Evolutionary conservation across 2,888 invertebrate genomes (phyloP).

Genomic region (Linnaemya tessellans): DNA sequence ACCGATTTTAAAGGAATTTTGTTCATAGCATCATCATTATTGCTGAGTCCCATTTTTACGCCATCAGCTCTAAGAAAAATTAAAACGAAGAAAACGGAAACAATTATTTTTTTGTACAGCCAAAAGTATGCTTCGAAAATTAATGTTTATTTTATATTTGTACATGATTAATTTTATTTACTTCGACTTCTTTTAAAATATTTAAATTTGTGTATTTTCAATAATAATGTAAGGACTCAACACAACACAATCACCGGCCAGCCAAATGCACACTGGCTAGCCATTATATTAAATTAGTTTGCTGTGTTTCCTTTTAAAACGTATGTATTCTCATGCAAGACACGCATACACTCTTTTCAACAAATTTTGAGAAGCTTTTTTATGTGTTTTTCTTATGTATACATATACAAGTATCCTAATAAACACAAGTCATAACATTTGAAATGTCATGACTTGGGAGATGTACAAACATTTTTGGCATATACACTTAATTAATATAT

Average conservation of each 20-base stretch:
- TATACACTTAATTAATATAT: no score
- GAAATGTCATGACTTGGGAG: not conserved
- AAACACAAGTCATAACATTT: not conserved
- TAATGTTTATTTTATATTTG: not conserved
- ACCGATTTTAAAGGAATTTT: constrained; percentile 81
- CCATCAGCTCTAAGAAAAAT: constrained; percentile 76
- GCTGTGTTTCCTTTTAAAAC: constrained; percentile 24
- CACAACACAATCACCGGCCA: constrained; percentile 54
- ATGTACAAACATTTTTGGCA: no score
- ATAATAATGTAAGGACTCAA: not conserved
- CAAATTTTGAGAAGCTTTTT: not conserved
- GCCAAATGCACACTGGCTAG: constrained; percentile 53
- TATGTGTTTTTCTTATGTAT: constrained; percentile 1
- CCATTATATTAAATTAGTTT: constrained; percentile 35
- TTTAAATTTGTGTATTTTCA: not conserved
- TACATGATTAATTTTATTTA: constrained; percentile 3
- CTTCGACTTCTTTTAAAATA: not conserved
- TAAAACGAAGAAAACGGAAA: not conserved
- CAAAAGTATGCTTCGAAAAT: constrained; percentile 65
- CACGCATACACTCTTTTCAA: not conserved
- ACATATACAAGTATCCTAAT: not conserved
- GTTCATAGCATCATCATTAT: constrained; percentile 80
- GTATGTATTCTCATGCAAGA: not conserved
- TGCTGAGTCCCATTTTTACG: constrained; percentile 80
- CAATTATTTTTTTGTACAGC: constrained; percentile 21